Base-by-base conservation (phyloP, 2,113 vertebrate genomes). In the rabbit (Oryctolagus cuniculus) region DNA sequence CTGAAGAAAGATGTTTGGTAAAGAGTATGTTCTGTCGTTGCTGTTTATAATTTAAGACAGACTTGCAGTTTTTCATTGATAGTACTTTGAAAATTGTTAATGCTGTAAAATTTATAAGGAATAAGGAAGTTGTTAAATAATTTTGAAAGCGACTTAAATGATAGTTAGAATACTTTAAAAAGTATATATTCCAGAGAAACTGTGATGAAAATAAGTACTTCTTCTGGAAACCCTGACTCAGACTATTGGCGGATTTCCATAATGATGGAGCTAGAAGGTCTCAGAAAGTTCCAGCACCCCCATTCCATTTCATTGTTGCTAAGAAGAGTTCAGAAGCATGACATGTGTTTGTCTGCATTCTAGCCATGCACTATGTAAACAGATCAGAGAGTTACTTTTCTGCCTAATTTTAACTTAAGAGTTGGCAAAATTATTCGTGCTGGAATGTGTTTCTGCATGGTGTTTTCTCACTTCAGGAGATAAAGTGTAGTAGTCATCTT, bases 11-110 rank as follows among this genome's bases (percentile, higher is more conserved):
- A 27, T 91, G 85, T 89, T 72, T 80, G 49, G 63, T 90, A 66
- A 73, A 74, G n/a, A n/a, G n/a, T 86, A 67, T 36, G 21, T 16
- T 44, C n/a, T 80, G 1, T 77, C 13, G 16, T 61, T 87, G 74
- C 38, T 94, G 6, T 86, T 95, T n/a, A 77, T 87, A 67, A 63
- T 80, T 80, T 91, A 92, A 94, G 44, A 92, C 17, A 87, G 63
- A 69, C 36, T 34, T 90, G n/a, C 13, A 85, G 22, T 58, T 86
- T 91, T 89, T 16, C 34, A 21, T 79, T 94, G 51, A 86, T 89
- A 95, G 89, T 95, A 16, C 55, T 95, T 72, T 95, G 90, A 73
- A 87, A 95, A 83, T 91, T 82, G 63, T 83, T 69, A 53, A 10
- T 87, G 31, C 87, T 93, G 34, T 96, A 88, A 78, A 85, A 80